Conservation (phyloP, 2,888 invertebrate genomes). For the Tethea ocularis region DNA sequence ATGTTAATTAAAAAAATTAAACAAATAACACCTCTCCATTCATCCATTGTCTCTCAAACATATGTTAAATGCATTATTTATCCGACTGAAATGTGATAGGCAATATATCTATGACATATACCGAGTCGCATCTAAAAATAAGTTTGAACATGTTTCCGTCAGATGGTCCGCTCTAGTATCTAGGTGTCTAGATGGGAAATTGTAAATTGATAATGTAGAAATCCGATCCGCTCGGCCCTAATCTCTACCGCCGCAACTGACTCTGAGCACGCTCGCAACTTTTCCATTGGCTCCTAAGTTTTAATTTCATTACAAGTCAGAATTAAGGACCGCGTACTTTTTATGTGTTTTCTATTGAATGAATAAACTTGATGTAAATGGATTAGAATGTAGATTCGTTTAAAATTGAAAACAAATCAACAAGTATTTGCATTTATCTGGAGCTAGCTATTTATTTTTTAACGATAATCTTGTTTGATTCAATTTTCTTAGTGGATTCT, state of each 20-base stretch:
- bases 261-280: slow-evolving; percentile 41
- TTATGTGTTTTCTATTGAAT: slow-evolving; percentile 51
- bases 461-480: background rate
- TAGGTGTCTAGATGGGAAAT: slow-evolving; percentile 37
- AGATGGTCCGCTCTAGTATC: slow-evolving; percentile 2
- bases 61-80: background rate
- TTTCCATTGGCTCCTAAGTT: slow-evolving; percentile 52
- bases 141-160: background rate
- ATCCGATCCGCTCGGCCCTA: slow-evolving; percentile 40
- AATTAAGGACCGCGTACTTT: slow-evolving; percentile 50
- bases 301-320: slow-evolving; percentile 64
- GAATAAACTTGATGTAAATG: slow-evolving; percentile 52
- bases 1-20: background rate
- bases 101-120: background rate
- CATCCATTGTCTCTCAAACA: slow-evolving; percentile 3
- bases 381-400: slow-evolving; percentile 45
- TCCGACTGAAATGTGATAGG: background rate
- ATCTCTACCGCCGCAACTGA: slow-evolving; percentile 36
- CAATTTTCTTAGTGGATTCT: background rate
- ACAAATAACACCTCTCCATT: background rate
- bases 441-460: slow-evolving; percentile 10
- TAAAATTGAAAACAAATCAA: slow-evolving; percentile 7
- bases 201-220: slow-evolving; percentile 59
- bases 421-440: slow-evolving; percentile 15
- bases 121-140: background rate